These are phyloP conservation scores for Eubasilissa regina DNA, from an alignment of 1,140 invertebrate genomes.

Conservation along the genomic window DNA sequence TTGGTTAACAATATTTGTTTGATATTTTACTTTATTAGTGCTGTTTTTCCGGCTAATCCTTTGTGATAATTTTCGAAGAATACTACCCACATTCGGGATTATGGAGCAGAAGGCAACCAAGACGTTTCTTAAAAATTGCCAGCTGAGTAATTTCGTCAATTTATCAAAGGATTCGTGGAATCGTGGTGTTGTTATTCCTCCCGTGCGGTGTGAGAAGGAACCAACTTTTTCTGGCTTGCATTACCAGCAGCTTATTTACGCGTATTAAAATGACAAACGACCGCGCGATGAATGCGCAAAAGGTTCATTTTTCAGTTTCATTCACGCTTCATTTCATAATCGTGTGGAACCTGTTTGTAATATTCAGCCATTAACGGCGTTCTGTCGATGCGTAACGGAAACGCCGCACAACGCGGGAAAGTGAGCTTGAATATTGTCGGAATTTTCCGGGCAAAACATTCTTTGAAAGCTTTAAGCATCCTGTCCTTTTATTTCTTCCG, in stretches of 20 bases:
- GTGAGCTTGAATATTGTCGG: too few species aligned
- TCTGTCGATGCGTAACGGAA: not conserved
- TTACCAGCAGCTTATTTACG: constrained; percentile 43
- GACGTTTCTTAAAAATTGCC: constrained; percentile 28
- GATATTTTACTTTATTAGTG: not conserved
- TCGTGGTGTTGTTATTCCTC: constrained; percentile 30
- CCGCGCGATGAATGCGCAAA: constrained; percentile 39
- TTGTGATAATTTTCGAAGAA: not conserved
- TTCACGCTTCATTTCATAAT: constrained; percentile 44
- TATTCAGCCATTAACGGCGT: not conserved
- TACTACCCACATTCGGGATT: constrained; percentile 5
- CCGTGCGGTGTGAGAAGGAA: constrained; percentile 5
- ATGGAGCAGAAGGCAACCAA: constrained; percentile 10
- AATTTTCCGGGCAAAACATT: too few species aligned
- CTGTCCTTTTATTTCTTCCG: too few species aligned
- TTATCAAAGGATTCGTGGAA: constrained; percentile 46
- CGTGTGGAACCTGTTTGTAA: constrained; percentile 7
- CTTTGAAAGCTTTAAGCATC: too few species aligned
- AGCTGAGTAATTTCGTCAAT: constrained; percentile 46
- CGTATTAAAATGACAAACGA: constrained; percentile 52
- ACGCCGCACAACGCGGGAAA: not conserved
- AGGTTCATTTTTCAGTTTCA: constrained; percentile 47
- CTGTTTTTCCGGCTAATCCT: too few species aligned
- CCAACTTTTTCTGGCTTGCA: constrained; percentile 38
- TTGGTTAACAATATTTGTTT: not conserved